phyloP scores from a whole-genome alignment of 2,797 vertebrate genomes.

The Hybognathus amarus region DNA sequence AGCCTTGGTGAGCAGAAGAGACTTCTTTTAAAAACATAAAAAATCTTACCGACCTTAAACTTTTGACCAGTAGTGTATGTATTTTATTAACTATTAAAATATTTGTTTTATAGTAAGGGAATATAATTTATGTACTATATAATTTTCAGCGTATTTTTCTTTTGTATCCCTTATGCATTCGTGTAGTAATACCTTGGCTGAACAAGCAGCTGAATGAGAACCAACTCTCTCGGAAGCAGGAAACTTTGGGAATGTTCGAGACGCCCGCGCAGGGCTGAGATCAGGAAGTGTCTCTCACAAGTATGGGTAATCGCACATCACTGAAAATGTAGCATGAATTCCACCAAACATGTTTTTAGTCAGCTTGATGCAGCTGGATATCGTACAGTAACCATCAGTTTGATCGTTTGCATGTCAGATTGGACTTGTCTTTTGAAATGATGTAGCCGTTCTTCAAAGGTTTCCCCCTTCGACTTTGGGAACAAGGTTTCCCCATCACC shows the following conservation, averaged over 20 bases:
- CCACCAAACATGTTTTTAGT: neutral
- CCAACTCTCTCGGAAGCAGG: conserved; percentile 79
- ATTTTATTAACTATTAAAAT: neutral
- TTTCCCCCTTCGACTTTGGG: conserved; percentile 69
- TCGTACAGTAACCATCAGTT: neutral
- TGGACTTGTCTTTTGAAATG: neutral
- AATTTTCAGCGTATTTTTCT: neutral
- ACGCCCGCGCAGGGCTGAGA: conserved; percentile 69
- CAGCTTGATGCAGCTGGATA: neutral
- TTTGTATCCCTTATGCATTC: neutral
- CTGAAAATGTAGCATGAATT: neutral
- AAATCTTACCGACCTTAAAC: no score
- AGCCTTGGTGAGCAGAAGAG: no score
- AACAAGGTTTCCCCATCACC: conserved; percentile 74
- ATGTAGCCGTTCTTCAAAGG: conserved; percentile 59
- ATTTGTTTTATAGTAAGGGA: neutral
- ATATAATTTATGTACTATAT: neutral
- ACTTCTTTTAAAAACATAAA: no score
- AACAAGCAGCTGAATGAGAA: conserved; percentile 96
- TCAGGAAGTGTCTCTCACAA: conserved; percentile 68
- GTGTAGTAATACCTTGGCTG: conserved; percentile 91
- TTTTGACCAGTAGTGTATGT: no score
- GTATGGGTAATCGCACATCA: conserved; percentile 60
- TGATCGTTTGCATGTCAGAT: conserved; percentile 10
- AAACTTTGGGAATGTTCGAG: conserved; percentile 69